Base-by-base conservation (phyloP, 2,888 invertebrate species). In the Apotomis betuletana region DNA sequence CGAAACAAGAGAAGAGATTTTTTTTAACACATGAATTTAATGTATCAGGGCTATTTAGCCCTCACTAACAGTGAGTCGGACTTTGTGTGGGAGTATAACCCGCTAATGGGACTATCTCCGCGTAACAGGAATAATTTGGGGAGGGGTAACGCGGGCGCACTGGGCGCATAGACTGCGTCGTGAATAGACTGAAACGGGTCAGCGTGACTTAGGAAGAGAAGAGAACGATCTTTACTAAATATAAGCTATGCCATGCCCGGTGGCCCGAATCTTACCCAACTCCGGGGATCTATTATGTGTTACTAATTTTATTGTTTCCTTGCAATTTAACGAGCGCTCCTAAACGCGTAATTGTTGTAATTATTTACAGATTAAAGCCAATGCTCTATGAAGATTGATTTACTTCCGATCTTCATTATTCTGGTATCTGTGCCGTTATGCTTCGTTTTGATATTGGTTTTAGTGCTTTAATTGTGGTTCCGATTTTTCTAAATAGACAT, bases 251-350 rank as follows among this genome's bases (percentile, higher is more conserved):
- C 4, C 10, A 15, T 54, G 10, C 5, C n/a, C n/a, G n/a, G n/a
- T n/a, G n/a, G n/a, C 10, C 38, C 44, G 36, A 72, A 63, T 54
- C 58, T 72, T 72, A 15, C 72, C 15, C 72, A 68, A 72, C 58
- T 54, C 46, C 59, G 55, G 58, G 41, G 44, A 67, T 62, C 44
- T 54, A 68, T 68, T 68, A 68, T 63, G 15, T 68, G 68, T 63
- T 72, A 72, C 72, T 72, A 68, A 72, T 72, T 72, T 72, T 68
- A 72, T 72, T 72, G 72, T 72, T 72, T 72, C 68, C 68, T 58
- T 58, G 67, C 55, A 61, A 72, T 62, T 12, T 58, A 67, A 67
- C 72, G 54, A 59, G 46, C 65, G 60, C 59, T 8, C 12, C 62
- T 59, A 68, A 68, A 68, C n/a, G 46, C 46, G 68, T 72, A 68